Evolutionary conservation across 2,113 vertebrate species (phyloP), one percentile per base, ranked within the genome.

Genomic region (Aleadryas rufinucha): DNA sequence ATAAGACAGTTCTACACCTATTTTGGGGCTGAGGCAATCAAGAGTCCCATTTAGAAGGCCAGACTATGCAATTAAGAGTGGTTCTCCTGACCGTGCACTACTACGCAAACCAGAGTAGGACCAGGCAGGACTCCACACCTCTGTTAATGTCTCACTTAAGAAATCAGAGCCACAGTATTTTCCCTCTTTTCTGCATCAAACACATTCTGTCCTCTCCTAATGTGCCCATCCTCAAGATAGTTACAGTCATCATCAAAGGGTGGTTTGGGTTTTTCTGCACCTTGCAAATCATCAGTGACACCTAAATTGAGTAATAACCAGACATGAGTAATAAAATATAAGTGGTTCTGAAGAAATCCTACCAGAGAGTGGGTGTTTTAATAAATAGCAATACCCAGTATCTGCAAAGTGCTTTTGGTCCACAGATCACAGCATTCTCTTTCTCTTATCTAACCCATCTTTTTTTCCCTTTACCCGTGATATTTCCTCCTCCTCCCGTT

Each of bases 401-500:
- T 85, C 87, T 95, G 74, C 37, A 82, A 84, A 72, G 33, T 35
- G 31, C 74, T 92, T 93, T 94, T 81, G 89, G 89, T 89, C 60
- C 89, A 84, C 2, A 94, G 87, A 88, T 96, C 91, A 94, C 28
- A 81, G 69, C 77, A 65, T 71, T 71, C 82, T 83, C 37, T 77
- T 60, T 45, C 65, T 64, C 69, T 68, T 89, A 92, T 78, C 89
- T 96, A 81, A 86, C 79, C 54, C 81, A 84, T 80, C 64, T 88
- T 81, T 68, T 70, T 66, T n/a, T 15, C 47, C 53, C 60, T 89
- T 97, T 86, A 98, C 98, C 99, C 92, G 99, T 97, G 30, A 99
- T 98, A 96, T 99, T 99, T 33, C 99, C 99, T 2, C 98, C 99
- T 64, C 98, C 99, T 66, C 99, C 99, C 0, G 99, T 99, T 17